phyloP scores from a whole-genome alignment of 2,113 vertebrate genomes.

The Protobothrops mucrosquamatus region DNA sequence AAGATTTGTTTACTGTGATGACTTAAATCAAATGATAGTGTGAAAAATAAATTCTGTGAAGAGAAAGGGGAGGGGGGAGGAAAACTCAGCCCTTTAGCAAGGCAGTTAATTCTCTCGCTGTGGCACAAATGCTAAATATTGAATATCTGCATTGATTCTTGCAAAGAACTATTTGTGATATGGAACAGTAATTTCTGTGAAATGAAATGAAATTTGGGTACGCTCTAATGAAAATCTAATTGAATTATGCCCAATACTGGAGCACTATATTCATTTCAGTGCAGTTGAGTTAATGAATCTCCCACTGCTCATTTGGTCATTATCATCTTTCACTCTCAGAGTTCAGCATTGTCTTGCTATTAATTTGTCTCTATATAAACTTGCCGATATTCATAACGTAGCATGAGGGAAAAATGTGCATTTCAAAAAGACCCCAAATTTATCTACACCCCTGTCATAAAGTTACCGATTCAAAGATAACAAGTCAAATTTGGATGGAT shows the following conservation, averaged over 20 bases:
- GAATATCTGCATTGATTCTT: constrained; percentile 38
- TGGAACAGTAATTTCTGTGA: constrained; percentile 37
- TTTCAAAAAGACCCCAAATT: not conserved
- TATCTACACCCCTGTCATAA: not conserved
- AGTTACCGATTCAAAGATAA: not conserved
- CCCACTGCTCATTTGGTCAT: constrained; percentile 47
- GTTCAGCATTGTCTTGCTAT: constrained; percentile 14
- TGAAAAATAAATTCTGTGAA: not conserved
- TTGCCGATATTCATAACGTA: not conserved
- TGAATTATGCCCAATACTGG: constrained; percentile 27
- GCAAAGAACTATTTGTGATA: constrained; percentile 3
- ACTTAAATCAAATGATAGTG: constrained; percentile 30
- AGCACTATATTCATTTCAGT: constrained; percentile 42
- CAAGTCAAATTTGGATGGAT: not conserved
- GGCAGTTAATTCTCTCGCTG: constrained; percentile 8
- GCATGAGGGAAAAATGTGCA: not conserved
- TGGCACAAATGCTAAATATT: constrained; percentile 20
- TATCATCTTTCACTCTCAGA: constrained; percentile 51
- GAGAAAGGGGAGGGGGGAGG: not conserved
- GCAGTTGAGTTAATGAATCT: constrained; percentile 27
- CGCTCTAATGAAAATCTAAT: constrained; percentile 34
- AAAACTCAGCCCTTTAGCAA: constrained; percentile 7
- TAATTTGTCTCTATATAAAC: constrained; percentile 48
- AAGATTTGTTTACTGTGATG: not conserved
- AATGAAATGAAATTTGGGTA: constrained; percentile 48